phyloP scores from a whole-genome alignment of 2,113 vertebrate genomes.

The Microcebus murinus region DNA sequence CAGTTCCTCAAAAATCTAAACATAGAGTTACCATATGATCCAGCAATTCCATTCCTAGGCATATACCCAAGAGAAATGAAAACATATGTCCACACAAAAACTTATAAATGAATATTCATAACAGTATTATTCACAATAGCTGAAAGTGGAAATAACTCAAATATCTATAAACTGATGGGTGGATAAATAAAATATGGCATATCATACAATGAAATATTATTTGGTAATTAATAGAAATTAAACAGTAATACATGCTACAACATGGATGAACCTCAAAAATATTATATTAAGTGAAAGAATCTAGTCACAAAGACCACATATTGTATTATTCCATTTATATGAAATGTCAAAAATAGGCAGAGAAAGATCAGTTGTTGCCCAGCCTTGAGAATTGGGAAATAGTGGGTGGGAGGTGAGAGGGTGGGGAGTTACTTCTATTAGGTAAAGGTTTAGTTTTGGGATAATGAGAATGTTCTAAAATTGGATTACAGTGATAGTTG shows the following conservation, averaged over 20 bases:
- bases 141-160: background rate
- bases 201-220: background rate
- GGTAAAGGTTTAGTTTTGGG: background rate
- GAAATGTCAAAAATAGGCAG: background rate
- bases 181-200: background rate
- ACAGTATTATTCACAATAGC: background rate
- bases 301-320: background rate
- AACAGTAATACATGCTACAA: background rate
- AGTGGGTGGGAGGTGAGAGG: too few relatives aligned
- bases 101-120: background rate
- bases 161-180: background rate
- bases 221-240: background rate
- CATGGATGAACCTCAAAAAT: background rate
- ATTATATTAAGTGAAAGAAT: background rate
- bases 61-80: background rate
- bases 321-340: background rate
- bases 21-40: background rate
- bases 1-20: background rate
- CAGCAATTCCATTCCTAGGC: background rate
- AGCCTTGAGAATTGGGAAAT: background rate
- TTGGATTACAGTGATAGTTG: background rate
- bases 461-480: background rate
- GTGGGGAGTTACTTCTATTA: background rate
- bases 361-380: background rate
- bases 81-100: background rate